Conservation (phyloP, 2,113 vertebrate species). For the Tragelaphus imberbis region DNA sequence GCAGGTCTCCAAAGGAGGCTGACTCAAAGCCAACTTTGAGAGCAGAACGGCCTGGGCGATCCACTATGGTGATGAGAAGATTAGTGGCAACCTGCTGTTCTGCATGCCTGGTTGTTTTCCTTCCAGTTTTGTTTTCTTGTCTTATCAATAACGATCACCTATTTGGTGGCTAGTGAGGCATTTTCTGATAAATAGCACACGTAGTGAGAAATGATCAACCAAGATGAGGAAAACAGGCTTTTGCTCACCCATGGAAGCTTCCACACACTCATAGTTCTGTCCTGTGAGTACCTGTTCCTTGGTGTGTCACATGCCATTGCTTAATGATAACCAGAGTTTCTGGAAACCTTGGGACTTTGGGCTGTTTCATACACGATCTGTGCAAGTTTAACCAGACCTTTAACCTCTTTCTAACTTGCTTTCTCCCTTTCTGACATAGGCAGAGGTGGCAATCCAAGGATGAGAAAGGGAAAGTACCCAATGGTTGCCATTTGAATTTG, state of each 20-base stretch:
- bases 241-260: neutral
- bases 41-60: neutral
- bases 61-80: neutral
- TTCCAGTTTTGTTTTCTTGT: neutral
- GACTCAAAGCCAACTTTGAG: slow-evolving; percentile 22
- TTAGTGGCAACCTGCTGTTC: accelerated
- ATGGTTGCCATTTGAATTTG: neutral
- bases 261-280: neutral
- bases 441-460: neutral
- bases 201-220: neutral
- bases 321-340: neutral
- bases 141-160: neutral
- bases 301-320: accelerated
- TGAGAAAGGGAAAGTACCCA: neutral
- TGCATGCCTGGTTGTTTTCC: neutral
- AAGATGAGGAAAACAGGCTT: slow-evolving; percentile 13
- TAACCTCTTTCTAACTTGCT: neutral
- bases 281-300: neutral
- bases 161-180: neutral
- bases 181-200: neutral
- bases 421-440: neutral
- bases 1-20: neutral
- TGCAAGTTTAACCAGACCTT: neutral
- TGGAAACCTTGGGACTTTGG: neutral
- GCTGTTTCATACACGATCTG: neutral